These are phyloP conservation scores for Tragelaphus oryx DNA, from an alignment of 2,797 vertebrate genomes.

Conservation along the genomic window DNA sequence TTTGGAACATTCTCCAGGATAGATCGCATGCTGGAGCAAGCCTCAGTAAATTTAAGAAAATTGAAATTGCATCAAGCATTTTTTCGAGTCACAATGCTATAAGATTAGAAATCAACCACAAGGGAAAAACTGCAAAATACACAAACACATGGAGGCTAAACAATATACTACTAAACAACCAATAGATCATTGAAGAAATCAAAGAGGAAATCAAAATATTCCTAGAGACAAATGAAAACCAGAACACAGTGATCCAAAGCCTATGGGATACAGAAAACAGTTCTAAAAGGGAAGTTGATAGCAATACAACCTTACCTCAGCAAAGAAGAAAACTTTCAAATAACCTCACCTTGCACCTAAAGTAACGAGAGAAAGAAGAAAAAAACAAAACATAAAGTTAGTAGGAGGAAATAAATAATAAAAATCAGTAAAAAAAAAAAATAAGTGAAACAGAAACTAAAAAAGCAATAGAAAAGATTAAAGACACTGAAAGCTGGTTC, in stretches of 20 bases:
- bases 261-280: neutral
- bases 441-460: neutral
- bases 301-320: neutral
- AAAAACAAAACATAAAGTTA: neutral
- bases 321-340: neutral
- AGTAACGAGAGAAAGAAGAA: neutral
- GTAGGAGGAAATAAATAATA: neutral
- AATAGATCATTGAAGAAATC: neutral
- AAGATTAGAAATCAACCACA: neutral
- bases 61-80: neutral
- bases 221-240: neutral
- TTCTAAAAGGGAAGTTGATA: neutral
- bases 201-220: neutral
- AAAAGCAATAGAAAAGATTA: neutral
- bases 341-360: neutral
- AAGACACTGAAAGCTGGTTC: neutral
- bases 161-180: neutral
- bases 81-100: neutral
- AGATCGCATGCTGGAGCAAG: neutral
- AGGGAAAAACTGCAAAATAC: neutral
- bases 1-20: neutral
- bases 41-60: neutral
- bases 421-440: neutral
- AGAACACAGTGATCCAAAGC: neutral
- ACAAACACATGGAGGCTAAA: neutral